Evolutionary conservation across 2,797 vertebrate species (phyloP).

Genomic region (Etheostoma perlongum): DNA sequence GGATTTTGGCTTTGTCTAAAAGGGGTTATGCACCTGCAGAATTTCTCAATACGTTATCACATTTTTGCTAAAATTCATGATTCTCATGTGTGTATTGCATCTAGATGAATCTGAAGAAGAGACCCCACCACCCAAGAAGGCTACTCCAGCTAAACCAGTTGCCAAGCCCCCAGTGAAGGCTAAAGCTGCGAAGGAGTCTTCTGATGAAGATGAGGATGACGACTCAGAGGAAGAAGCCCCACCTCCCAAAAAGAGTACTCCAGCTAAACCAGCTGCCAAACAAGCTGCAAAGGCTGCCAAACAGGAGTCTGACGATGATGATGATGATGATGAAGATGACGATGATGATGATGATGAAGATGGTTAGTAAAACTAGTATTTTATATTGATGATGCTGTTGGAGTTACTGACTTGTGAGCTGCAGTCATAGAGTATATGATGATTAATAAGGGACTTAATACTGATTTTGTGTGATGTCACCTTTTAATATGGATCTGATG

Average conservation of each 20-base stretch:
- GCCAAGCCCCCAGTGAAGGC: constrained; percentile 50
- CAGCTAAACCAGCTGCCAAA: constrained; percentile 58
- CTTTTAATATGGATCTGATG: constrained; percentile 64
- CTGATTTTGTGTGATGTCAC: constrained; percentile 74
- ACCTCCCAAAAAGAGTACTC: constrained; percentile 66
- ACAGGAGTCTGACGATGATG: constrained; percentile 63
- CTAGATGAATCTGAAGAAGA: constrained; percentile 81
- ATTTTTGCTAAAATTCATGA: neutral
- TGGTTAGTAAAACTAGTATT: constrained; percentile 27
- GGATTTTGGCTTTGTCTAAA: accelerated
- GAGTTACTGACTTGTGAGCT: neutral
- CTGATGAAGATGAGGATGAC: constrained; percentile 49
- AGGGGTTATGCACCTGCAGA: neutral
- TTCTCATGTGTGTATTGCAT: neutral
- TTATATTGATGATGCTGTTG: neutral
- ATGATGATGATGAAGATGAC: constrained; percentile 71
- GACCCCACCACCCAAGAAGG: constrained; percentile 79
- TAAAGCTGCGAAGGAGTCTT: constrained; percentile 48
- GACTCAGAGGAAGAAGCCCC: constrained; percentile 75
- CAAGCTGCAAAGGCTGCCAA: constrained; percentile 67
- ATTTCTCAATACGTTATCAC: accelerated
- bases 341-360: constrained; percentile 77
- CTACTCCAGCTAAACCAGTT: constrained; percentile 40
- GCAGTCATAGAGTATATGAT: constrained; percentile 58
- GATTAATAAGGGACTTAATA: constrained; percentile 86